Base-by-base conservation (phyloP, 1,140 invertebrate species). In the Pararge aegeria region DNA sequence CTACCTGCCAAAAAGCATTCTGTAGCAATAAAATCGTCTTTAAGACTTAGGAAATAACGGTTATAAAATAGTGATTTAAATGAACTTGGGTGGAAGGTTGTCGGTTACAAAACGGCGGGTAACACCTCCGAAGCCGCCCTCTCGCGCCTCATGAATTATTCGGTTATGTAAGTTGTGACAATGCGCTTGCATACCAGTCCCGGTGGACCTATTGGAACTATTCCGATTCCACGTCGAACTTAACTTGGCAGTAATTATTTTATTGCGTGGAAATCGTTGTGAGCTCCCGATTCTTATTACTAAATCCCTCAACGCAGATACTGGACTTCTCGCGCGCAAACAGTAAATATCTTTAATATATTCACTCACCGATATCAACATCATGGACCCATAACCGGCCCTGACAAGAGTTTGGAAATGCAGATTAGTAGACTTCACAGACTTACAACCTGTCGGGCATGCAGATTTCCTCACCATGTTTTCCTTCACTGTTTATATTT, bases 71-170 rank as follows among this genome's bases (percentile, higher is more conserved):
- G 21, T 54, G 5, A 30, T 48, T 48, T 30, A 42, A 0, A 6
- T 1, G 42, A 7, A 46, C 21, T 15, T 53, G 3, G 7, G 59
- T 53, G 40, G 18, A 66, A 70, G 62, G 57, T 61, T 66, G 70
- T 77, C 60, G 66, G 60, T 85, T 86, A 73, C 84, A 83, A 86
- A 83, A 84, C 67, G 61, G 49, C 66, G 68, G 75, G 72, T 71
- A 78, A 82, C 82, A 87, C 79, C 82, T 78, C 70, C 59, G 59
- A 66, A 65, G 61, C 67, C 71, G 74, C 80, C 78, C 82, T 69
- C 72, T 71, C 55, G 69, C 54, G 59, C 13, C 73, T 86, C 79
- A 83, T 86, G 80, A 86, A 86, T 86, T 78, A 86, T 86, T 82
- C 83, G 49, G 27, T 62, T 68, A 73, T 83, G 69, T 71, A 72